These are phyloP conservation scores for Latrodectus hesperus DNA, from an alignment of 2,888 invertebrate genomes.

Conservation along the genomic window DNA sequence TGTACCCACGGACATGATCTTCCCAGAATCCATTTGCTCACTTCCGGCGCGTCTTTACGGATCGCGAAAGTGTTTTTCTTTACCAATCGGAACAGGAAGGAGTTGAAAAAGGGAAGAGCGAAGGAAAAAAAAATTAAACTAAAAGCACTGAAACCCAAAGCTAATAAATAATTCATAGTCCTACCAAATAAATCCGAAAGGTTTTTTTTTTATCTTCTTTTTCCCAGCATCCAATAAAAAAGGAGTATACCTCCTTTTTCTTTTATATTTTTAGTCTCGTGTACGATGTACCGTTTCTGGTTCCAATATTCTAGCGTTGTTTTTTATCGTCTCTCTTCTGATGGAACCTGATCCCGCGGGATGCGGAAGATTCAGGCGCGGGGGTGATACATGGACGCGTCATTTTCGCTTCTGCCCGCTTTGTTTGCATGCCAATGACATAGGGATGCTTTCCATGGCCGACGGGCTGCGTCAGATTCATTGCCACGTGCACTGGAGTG, in stretches of 20 bases:
- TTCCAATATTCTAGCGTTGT: slow-evolving; percentile 1
- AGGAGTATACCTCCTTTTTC: neutral
- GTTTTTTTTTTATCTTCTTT: slow-evolving; percentile 4
- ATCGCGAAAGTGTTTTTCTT: slow-evolving; percentile 7
- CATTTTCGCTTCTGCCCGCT: slow-evolving; percentile 1
- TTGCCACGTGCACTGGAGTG: too few species aligned
- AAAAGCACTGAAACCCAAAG: neutral
- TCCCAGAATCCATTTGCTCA: neutral
- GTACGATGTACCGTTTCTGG: neutral
- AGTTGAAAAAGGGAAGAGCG: neutral
- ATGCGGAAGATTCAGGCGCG: neutral
- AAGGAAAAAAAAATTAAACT: neutral
- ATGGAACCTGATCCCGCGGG: slow-evolving; percentile 7
- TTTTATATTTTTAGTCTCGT: neutral
- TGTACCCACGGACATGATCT: neutral
- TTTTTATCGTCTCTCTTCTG: neutral
- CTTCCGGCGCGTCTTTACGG: neutral
- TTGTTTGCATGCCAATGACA: neutral
- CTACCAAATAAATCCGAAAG: slow-evolving; percentile 15
- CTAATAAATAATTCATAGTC: slow-evolving; percentile 26
- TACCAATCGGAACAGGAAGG: neutral
- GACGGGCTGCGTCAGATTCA: too few species aligned
- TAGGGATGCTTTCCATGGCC: neutral
- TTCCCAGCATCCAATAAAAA: neutral
- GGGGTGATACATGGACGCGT: slow-evolving; percentile 23